These are phyloP conservation scores for Crocallis elinguaria DNA, from an alignment of 2,888 invertebrate genomes.

Conservation along the genomic window DNA sequence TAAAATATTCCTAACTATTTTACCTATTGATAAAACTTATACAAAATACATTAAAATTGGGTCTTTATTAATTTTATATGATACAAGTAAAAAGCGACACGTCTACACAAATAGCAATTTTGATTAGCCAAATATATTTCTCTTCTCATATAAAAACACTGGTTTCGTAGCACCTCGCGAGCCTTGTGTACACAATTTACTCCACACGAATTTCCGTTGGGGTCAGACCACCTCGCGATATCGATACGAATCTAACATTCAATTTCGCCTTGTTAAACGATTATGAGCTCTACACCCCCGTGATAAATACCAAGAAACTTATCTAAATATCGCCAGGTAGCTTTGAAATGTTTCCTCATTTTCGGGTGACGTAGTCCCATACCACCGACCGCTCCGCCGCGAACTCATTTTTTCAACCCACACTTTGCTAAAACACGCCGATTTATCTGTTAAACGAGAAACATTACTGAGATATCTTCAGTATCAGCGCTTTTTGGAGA, in stretches of 20 bases:
- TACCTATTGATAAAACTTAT: too few relatives aligned
- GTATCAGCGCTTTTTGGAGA: constrained; percentile 7
- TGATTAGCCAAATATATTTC: not conserved
- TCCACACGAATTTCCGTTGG: constrained; percentile 14
- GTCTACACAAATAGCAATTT: not conserved
- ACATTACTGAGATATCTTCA: constrained; percentile 4
- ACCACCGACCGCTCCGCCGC: not conserved
- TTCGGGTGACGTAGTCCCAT: constrained; percentile 11
- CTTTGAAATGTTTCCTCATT: constrained; percentile 15
- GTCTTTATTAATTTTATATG: too few relatives aligned
- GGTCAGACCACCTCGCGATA: constrained; percentile 15
- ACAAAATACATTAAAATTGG: too few relatives aligned
- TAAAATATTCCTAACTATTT: too few relatives aligned
- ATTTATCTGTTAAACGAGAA: constrained; percentile 17
- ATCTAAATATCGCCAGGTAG: constrained; percentile 12
- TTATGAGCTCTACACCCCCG: constrained; percentile 9
- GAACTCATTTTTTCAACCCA: constrained; percentile 15
- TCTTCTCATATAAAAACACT: not conserved
- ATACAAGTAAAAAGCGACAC: too few relatives aligned
- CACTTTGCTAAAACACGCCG: constrained; percentile 8
- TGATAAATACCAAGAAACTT: constrained; percentile 8
- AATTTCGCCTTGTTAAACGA: constrained; percentile 7
- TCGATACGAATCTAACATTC: constrained; percentile 20
- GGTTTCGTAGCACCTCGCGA: not conserved
- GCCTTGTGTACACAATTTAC: constrained; percentile 17